Conservation (phyloP, 2,888 invertebrate species). For the Hypena proboscidalis region DNA sequence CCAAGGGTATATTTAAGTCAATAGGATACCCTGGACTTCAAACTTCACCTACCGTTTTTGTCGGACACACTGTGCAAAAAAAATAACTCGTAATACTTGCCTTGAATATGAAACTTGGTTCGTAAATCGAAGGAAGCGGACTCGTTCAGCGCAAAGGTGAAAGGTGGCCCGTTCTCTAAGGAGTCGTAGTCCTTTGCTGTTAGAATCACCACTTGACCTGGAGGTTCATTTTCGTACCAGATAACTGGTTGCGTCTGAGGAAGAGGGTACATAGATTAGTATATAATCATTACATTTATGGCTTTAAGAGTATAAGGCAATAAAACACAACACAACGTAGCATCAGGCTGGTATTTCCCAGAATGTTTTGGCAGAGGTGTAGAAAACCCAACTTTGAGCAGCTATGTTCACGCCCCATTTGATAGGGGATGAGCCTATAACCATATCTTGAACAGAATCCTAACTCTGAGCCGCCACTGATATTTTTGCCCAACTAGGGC, state of each 20-base stretch:
- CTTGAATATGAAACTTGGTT: constrained; percentile 89
- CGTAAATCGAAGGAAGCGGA: constrained; percentile 88
- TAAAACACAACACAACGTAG: no score
- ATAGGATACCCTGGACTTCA: no score
- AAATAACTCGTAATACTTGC: constrained; percentile 56
- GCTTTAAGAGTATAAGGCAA: not conserved
- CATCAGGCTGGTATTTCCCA: no score
- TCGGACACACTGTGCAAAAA: no score
- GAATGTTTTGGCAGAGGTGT: no score
- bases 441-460: no score
- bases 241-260: constrained; percentile 90
- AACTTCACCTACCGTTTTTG: no score
- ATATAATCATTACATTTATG: not conserved
- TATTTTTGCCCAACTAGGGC: no score
- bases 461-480: no score
- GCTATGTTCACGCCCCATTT: no score
- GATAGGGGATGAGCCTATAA: no score
- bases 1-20: not conserved
- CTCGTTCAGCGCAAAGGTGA: constrained; percentile 88
- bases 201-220: constrained; percentile 88
- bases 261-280: not conserved
- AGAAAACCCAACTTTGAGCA: no score
- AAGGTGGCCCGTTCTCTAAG: constrained; percentile 94
- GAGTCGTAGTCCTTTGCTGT: constrained; percentile 93
- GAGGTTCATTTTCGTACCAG: constrained; percentile 92